These are phyloP conservation scores for Listronotus oregonensis DNA, from an alignment of 1,140 invertebrate species.

Conservation along the genomic window DNA sequence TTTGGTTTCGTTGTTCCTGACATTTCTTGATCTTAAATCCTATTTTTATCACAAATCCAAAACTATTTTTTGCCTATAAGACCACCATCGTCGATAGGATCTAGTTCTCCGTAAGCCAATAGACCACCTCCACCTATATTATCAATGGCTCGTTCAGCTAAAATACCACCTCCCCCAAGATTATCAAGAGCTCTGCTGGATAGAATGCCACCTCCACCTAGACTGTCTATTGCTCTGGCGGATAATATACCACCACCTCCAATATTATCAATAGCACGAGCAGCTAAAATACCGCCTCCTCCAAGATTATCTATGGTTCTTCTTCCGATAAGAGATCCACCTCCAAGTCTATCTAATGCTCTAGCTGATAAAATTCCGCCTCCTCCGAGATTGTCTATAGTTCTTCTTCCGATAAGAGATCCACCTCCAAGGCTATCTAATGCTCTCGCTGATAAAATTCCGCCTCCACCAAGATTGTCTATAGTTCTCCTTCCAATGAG, in stretches of 20 bases:
- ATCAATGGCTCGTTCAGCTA: slow-evolving; percentile 23
- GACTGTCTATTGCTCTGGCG: slow-evolving; percentile 18
- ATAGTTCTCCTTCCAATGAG: too few relatives aligned
- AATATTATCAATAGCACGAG: slow-evolving; percentile 13
- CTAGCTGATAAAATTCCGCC: slow-evolving; percentile 33
- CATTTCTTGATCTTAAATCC: too few relatives aligned
- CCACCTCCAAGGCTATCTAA: too few relatives aligned
- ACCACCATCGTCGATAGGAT: background rate
- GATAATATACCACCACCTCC: slow-evolving; percentile 15
- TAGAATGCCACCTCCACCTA: slow-evolving; percentile 28
- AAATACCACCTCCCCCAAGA: slow-evolving; percentile 29
- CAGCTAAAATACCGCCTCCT: slow-evolving; percentile 27
- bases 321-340: slow-evolving; percentile 13
- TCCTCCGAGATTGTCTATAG: slow-evolving; percentile 28
- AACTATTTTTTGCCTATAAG: slow-evolving; percentile 6
- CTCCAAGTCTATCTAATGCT: slow-evolving; percentile 29
- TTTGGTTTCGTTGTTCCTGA: too few relatives aligned
- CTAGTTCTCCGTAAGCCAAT: slow-evolving; percentile 13
- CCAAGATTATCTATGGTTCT: slow-evolving; percentile 28
- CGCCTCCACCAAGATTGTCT: too few relatives aligned
- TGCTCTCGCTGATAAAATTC: too few relatives aligned
- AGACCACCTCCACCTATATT: slow-evolving; percentile 16
- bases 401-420: too few relatives aligned
- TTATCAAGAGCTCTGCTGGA: slow-evolving; percentile 24
- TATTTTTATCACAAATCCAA: background rate